Percentiles rank a stretch among this genome's conserved stretches.
phyloP scores from a whole-genome alignment of 2,888 invertebrate species.

The Chromoteleia sp. region DNA sequence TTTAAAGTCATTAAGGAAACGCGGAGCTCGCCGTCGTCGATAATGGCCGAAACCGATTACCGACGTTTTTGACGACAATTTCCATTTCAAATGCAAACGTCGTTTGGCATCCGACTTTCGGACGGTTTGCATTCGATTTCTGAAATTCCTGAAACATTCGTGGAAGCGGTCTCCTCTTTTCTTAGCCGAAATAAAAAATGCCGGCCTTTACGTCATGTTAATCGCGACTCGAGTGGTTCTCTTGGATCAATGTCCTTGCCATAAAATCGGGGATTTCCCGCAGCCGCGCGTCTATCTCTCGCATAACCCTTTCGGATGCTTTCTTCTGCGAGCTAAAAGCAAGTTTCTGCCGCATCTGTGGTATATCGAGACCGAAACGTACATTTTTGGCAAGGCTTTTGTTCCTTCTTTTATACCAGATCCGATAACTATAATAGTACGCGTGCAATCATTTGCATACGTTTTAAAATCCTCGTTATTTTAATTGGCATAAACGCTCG shows the following conservation, averaged over 20 bases:
- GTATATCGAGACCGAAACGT: no score
- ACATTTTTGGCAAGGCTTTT: no score
- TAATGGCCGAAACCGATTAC: slow-evolving; percentile 7
- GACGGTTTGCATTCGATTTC: neutral
- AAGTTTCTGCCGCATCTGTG: no score
- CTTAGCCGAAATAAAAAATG: neutral
- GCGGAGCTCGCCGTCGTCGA: neutral
- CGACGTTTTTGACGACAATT: slow-evolving; percentile 6
- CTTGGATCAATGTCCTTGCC: slow-evolving; percentile 9
- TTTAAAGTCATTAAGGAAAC: slow-evolving; percentile 11
- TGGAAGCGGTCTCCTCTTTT: neutral
- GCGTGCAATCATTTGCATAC: no score
- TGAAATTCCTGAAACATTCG: neutral
- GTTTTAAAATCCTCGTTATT: no score
- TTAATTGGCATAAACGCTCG: no score
- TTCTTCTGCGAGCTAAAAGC: no score
- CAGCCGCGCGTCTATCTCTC: neutral
- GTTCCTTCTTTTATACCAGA: no score
- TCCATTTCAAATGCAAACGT: slow-evolving; percentile 16
- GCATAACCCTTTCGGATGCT: no score
- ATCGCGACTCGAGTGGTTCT: neutral
- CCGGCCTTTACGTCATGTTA: neutral
- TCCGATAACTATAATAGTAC: no score
- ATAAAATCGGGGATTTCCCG: slow-evolving; percentile 12
- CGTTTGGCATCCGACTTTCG: neutral